Base-by-base conservation (phyloP, 2,113 vertebrate genomes). In the Limnothrissa miodon region DNA sequence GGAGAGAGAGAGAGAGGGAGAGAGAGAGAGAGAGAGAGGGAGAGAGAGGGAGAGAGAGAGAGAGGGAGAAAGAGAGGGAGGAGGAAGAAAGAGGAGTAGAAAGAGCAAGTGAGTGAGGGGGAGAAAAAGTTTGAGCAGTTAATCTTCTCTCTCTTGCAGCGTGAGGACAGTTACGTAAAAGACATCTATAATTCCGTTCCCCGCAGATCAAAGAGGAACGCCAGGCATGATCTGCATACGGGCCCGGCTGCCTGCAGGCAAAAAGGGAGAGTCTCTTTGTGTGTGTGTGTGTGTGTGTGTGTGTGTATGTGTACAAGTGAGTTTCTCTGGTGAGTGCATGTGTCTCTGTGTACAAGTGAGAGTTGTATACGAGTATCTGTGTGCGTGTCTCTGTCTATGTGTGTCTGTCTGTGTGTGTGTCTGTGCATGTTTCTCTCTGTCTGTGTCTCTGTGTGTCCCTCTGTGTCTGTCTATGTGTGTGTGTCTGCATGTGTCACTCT, bases 181-280 rank as follows among this genome's bases (percentile, higher is more conserved):
- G 90, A 88, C 92, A 93, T 93, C 89, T 89, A 89, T 81, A 92
- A 92, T 92, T 93, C 91, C 87, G 85, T 88, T 91, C 90, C 83
- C 85, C 87, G 87, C 87, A 89, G 90, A 93, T 93, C 90, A 93
- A 93, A 93, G 92, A 88, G 83, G 88, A 78, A 89, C 86, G 78
- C 59, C n/a, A 87, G 81, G 88, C 89, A 85, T 89, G 85, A 91
- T 93, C 90, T 93, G 93, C 92, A 93, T 92, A 88, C 86, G 86
- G 89, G 87, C 86, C 87, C 66, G 83, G 87, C 89, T 90, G 90
- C 90, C 92, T 81, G 59, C 83, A 82, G 87, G 85, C 78, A 17
- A 29, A 29, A 1, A 62, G 59, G 59, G 25, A 29, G 59, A 29
- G 23, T 9, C 25, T 9, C 1, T 62, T 1, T 9, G 6, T 25